Evolutionary conservation across 2,113 vertebrate genomes (phyloP).

Genomic region (Rynchops niger): DNA sequence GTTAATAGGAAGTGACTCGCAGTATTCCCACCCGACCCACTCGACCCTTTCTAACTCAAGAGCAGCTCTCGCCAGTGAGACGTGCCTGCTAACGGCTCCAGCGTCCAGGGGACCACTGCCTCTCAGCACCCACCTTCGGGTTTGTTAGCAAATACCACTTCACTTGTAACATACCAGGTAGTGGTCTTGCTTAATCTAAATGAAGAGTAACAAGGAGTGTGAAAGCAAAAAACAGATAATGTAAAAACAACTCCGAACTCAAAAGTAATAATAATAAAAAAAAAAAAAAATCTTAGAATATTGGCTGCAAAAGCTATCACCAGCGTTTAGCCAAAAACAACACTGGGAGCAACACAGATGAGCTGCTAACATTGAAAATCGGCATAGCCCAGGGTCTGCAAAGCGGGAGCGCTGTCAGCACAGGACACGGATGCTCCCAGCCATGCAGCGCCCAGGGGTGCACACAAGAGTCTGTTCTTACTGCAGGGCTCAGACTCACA

Average conservation of each 20-base stretch:
- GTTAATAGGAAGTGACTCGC: background rate
- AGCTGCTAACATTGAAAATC: too few species aligned
- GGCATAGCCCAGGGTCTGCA: background rate
- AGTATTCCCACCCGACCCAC: background rate
- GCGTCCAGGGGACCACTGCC: background rate
- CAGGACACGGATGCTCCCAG: rapidly evolving
- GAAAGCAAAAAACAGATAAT: background rate
- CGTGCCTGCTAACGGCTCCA: background rate
- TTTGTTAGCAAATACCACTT: background rate
- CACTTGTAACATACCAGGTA: background rate
- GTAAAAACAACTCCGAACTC: background rate
- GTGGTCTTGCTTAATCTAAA: background rate
- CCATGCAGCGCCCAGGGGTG: rapidly evolving
- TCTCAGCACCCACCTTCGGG: background rate
- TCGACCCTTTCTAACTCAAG: background rate
- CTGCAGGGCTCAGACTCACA: background rate
- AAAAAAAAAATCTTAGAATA: background rate
- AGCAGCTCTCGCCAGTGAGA: background rate
- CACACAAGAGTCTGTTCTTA: background rate
- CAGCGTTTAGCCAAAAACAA: background rate
- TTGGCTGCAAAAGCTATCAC: background rate
- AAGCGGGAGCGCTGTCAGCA: background rate
- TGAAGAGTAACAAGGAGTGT: background rate
- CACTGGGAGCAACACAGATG: too few species aligned
- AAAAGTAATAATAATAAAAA: background rate